A percentile compares a stretch with the other conserved stretches of the same genome.
Conservation (phyloP, 2,797 vertebrate species). For the Anguilla pacifica region DNA sequence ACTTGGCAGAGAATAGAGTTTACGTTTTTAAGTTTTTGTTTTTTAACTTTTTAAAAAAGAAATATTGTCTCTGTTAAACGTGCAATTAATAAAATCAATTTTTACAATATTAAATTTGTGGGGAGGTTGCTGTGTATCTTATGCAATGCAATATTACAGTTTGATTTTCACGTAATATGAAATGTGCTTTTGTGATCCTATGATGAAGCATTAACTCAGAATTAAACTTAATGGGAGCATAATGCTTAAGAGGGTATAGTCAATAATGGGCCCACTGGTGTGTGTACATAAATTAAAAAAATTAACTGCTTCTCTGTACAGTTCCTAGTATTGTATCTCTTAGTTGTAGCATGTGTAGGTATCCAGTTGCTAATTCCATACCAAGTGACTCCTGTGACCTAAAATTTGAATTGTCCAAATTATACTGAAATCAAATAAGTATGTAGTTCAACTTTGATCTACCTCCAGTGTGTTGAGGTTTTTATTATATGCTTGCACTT, state of each 20-base stretch:
- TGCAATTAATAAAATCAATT: neutral
- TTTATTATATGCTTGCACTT: no score
- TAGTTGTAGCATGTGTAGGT: no score
- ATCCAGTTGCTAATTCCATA: neutral
- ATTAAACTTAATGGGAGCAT: neutral
- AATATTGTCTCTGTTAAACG: neutral
- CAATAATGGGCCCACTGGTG: neutral
- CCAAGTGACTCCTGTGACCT: neutral
- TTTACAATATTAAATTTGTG: neutral
- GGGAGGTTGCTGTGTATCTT: neutral
- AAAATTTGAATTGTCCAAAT: conserved; percentile 2
- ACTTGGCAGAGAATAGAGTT: conserved; percentile 7
- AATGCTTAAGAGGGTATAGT: neutral
- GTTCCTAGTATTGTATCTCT: no score
- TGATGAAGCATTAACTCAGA: neutral
- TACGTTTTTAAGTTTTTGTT: neutral
- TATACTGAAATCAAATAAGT: neutral
- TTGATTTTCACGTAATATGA: neutral
- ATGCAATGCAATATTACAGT: neutral
- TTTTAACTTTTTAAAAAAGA: neutral
- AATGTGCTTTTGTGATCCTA: neutral
- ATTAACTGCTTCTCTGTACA: no score
- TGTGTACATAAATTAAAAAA: neutral
- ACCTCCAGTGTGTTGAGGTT: neutral
- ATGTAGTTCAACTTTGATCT: neutral